These are phyloP conservation scores for Zosterops borbonicus DNA, from an alignment of 2,113 vertebrate genomes.

Conservation along the genomic window DNA sequence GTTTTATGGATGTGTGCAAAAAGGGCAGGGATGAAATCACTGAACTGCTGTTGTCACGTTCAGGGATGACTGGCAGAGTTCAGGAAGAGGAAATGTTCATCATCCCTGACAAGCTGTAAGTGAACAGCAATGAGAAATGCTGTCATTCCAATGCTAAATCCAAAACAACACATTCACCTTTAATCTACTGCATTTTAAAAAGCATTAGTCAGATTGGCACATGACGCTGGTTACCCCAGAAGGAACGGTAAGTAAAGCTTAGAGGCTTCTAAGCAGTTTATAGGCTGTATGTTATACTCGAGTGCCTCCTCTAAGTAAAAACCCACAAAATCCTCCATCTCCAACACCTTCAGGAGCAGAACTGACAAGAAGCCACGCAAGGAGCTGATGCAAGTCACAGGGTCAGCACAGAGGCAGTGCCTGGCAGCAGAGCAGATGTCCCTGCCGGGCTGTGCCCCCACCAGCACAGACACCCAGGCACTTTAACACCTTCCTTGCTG, in stretches of 20 bases:
- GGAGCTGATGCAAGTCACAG: neutral
- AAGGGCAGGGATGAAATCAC: neutral
- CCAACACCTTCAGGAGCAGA: neutral
- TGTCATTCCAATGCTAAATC: slow-evolving; percentile 20
- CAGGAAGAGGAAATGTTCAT: neutral
- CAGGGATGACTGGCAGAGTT: neutral
- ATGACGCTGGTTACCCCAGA: slow-evolving; percentile 37
- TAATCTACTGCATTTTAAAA: slow-evolving; percentile 59
- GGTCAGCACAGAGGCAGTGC: neutral
- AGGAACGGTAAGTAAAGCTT: slow-evolving; percentile 34
- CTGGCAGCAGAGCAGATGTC: neutral
- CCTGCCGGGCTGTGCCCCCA: neutral
- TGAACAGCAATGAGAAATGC: neutral
- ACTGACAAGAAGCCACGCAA: neutral
- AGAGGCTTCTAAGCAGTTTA: slow-evolving; percentile 48
- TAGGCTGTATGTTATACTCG: neutral
- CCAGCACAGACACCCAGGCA: fast-evolving
- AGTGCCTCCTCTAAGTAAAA: slow-evolving; percentile 16
- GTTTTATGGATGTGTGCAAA: neutral
- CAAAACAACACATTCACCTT: slow-evolving; percentile 34
- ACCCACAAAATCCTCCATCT: neutral
- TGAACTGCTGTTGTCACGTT: neutral
- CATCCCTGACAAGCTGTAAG: neutral
- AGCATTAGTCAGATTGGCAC: slow-evolving; percentile 48
- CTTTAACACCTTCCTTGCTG: neutral